A percentile compares a stretch with the other conserved stretches of the same genome.
These are phyloP conservation scores for Macrostomum lignano DNA, from an alignment of 1,140 invertebrate species.

Conservation along the genomic window DNA sequence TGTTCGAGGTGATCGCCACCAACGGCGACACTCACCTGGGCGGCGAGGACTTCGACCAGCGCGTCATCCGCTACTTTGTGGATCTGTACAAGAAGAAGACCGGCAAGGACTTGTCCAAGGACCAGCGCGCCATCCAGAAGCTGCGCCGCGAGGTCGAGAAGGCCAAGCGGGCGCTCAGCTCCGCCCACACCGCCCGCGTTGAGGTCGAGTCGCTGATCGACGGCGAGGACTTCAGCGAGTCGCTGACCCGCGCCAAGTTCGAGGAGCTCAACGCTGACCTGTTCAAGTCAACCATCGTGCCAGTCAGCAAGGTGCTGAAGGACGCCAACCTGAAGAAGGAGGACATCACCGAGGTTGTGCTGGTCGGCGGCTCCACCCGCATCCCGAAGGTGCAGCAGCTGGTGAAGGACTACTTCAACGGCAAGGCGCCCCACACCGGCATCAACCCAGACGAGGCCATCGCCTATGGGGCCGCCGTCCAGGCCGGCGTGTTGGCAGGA, in stretches of 20 bases:
- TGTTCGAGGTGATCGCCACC: conserved; percentile 59
- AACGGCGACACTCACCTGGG: conserved; percentile 91
- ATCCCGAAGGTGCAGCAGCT: conserved; percentile 11
- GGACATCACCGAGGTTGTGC: conserved; percentile 11
- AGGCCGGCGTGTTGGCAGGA: conserved; percentile 23
- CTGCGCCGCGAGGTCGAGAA: conserved; percentile 85
- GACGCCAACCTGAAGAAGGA: conserved; percentile 8
- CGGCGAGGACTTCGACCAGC: conserved; percentile 91
- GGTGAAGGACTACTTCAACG: conserved; percentile 10
- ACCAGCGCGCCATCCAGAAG: conserved; percentile 50
- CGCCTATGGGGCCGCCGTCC: conserved; percentile 61
- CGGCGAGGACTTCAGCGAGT: conserved; percentile 93
- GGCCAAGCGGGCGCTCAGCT: conserved; percentile 74
- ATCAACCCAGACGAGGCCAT: conserved; percentile 42
- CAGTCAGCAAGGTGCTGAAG: conserved; percentile 8
- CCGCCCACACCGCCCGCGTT: conserved; percentile 77
- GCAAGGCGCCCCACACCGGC: conserved; percentile 8
- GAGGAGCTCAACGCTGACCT: conserved; percentile 71
- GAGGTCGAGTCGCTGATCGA: conserved; percentile 98
- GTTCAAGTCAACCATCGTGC: conserved; percentile 8
- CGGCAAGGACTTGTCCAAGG: conserved; percentile 4
- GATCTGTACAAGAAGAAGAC: conserved; percentile 4
- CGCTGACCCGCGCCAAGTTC: conserved; percentile 86
- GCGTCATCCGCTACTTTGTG: conserved; percentile 86
- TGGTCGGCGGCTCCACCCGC: conserved; percentile 12